Conservation (phyloP, 2,888 invertebrate genomes). For the Scrobipalpa atriplicella region DNA sequence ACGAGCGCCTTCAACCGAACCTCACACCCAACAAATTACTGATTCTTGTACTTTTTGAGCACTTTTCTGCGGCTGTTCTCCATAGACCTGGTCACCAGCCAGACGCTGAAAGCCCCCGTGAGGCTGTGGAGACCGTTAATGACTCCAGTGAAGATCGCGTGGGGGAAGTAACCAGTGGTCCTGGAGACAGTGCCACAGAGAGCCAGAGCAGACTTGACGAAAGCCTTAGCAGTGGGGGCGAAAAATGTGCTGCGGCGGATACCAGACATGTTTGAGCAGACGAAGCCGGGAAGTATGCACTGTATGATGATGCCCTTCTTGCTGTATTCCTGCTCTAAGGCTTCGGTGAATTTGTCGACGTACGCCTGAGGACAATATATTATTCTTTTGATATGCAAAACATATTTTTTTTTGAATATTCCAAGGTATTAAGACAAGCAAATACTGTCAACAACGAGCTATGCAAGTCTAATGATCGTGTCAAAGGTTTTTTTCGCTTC, state of each 20-base stretch:
- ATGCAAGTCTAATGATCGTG: too few relatives aligned
- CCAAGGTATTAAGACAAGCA: too few relatives aligned
- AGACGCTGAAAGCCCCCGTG: slow-evolving; percentile 81
- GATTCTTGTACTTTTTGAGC: slow-evolving; percentile 77
- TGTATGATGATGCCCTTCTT: slow-evolving; percentile 90
- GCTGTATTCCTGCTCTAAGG: slow-evolving; percentile 89
- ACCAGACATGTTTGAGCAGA: slow-evolving; percentile 96
- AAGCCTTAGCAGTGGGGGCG: slow-evolving; percentile 88
- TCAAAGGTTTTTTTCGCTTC: too few relatives aligned
- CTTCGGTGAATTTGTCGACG: slow-evolving; percentile 90
- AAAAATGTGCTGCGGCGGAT: slow-evolving; percentile 88
- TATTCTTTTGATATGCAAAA: not conserved
- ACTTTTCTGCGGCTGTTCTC: slow-evolving; percentile 84
- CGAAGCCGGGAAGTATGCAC: slow-evolving; percentile 93
- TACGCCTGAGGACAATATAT: slow-evolving; percentile 82
- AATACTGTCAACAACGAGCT: slow-evolving; percentile 93
- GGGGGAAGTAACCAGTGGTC: slow-evolving; percentile 91
- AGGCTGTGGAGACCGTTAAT: slow-evolving; percentile 73
- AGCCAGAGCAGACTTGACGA: slow-evolving; percentile 87
- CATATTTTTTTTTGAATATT: too few relatives aligned
- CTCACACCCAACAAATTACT: slow-evolving; percentile 52
- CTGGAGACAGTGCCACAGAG: slow-evolving; percentile 86
- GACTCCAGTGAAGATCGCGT: slow-evolving; percentile 81
- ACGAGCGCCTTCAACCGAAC: slow-evolving; percentile 2
- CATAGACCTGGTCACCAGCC: slow-evolving; percentile 85